Evolutionary conservation across 2,888 invertebrate genomes (phyloP).

Genomic region (Apomyelois bistriatella): DNA sequence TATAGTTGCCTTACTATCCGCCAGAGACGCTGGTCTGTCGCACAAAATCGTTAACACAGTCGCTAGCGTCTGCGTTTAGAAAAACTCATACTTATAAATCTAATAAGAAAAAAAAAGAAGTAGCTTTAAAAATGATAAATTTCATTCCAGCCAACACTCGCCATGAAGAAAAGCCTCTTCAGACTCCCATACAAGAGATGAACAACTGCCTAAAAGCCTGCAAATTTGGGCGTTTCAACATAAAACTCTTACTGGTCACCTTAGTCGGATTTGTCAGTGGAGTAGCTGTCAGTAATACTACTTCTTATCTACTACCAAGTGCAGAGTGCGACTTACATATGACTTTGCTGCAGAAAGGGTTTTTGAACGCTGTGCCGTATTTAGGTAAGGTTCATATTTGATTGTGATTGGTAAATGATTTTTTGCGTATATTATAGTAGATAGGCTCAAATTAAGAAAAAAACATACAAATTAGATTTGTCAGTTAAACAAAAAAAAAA

Average conservation of each 20-base stretch:
- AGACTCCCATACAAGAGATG: slow-evolving; percentile 52
- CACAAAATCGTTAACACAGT: no score
- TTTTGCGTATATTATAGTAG: no score
- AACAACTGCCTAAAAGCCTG: slow-evolving; percentile 51
- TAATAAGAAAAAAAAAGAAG: no score
- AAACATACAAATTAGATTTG: no score
- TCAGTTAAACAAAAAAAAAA: no score
- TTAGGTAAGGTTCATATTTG: slow-evolving; percentile 38
- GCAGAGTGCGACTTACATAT: slow-evolving; percentile 63
- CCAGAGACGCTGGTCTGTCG: no score
- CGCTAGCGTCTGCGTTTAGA: no score
- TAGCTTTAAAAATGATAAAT: not conserved
- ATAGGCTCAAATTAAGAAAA: no score
- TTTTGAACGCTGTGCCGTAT: slow-evolving; percentile 57
- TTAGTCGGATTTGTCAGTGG: slow-evolving; percentile 41
- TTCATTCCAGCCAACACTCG: slow-evolving; percentile 33
- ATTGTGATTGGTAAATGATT: no score
- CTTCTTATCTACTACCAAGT: slow-evolving; percentile 51
- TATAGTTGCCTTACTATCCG: no score
- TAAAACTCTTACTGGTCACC: slow-evolving; percentile 38
- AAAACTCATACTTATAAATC: no score
- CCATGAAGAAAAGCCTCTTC: slow-evolving; percentile 27
- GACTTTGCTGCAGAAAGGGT: slow-evolving; percentile 53
- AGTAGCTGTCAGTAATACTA: slow-evolving; percentile 40
- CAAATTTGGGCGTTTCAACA: slow-evolving; percentile 52